Base-by-base conservation (phyloP, 2,113 vertebrate genomes). In the Xenopus laevis region DNA sequence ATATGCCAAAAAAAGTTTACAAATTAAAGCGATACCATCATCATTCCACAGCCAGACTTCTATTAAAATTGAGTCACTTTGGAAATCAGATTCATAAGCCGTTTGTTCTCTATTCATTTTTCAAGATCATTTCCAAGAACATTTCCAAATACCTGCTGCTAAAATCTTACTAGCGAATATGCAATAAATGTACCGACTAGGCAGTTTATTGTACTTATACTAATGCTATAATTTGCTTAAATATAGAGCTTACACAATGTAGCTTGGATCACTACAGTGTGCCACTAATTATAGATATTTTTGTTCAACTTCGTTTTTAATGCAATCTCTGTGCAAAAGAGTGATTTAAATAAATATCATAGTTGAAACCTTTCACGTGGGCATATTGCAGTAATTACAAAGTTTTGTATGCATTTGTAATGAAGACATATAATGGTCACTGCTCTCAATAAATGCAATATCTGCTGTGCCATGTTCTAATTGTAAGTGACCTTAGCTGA, bases 181-280 rank as follows among this genome's bases (percentile, higher is more conserved):
- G 9, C 8, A 44, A 11, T 11, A 8, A 50, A 23, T 62, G 47
- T 50, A 50, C 12, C 47, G 4, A 50, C 27, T 59, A 23, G 45
- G 13, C 50, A 23, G 10, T 61, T 69, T 21, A 58, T 23, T 40
- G 13, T 57, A 9, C 20, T 52, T 68, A 3, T 23, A 52, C 65
- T 63, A 23, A 62, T 45, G 60, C 50, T 77, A 55, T 70, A 63
- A 69, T 70, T 68, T 46, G 6, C 66, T 44, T 45, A 44, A 68
- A 27, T 53, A 62, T 53, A 69, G 66, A 65, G 12, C 33, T 17
- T 18, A 16, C 64, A 40, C 13, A 4, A 30, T 62, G 9, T 44
- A 12, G 4, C 33, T 30, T 17, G 1, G 16, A 46, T 62, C n/a
- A 21, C 72, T 13, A n/a, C 17, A 30, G 18, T 64, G 52, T 64